Conservation (phyloP, 1,140 invertebrate genomes). For the Mylabris phalerata region DNA sequence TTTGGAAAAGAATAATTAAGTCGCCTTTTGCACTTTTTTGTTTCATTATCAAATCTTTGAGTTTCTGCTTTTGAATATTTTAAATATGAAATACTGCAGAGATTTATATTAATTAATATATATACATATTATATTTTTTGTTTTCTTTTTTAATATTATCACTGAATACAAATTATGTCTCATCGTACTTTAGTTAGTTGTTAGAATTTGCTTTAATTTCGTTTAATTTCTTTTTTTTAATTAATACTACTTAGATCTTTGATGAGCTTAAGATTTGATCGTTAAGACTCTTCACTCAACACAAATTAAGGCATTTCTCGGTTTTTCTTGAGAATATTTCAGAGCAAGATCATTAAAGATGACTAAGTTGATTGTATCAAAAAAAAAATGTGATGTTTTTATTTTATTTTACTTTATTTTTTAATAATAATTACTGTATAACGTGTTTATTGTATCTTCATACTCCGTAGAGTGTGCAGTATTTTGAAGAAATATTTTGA, state of each 20-base stretch:
- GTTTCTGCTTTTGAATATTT: slow-evolving; percentile 14
- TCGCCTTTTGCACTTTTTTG: neutral
- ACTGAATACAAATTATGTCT: slow-evolving; percentile 9
- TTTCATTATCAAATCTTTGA: neutral
- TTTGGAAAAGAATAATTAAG: slow-evolving; percentile 6
- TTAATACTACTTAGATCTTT: slow-evolving; percentile 1
- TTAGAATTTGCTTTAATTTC: slow-evolving; percentile 7
- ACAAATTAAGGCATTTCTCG: too few relatives aligned
- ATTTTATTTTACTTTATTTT: too few relatives aligned
- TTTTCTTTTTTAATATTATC: slow-evolving; percentile 9
- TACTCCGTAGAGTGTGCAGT: too few relatives aligned
- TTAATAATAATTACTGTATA: too few relatives aligned
- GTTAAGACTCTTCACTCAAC: too few relatives aligned
- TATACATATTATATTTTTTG: slow-evolving; percentile 12
- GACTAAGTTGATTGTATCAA: too few relatives aligned
- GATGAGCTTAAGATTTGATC: too few relatives aligned
- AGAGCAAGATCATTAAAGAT: too few relatives aligned
- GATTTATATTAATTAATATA: too few relatives aligned
- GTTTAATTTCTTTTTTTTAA: neutral
- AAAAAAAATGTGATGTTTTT: too few relatives aligned
- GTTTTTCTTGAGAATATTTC: too few relatives aligned
- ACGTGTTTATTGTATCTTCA: neutral
- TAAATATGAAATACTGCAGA: slow-evolving; percentile 15
- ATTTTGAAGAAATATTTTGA: too few relatives aligned
- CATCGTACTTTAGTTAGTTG: slow-evolving; percentile 8